Percentiles rank a stretch among this genome's conserved stretches.
phyloP scores from a whole-genome alignment of 2,797 vertebrate genomes.

The Eospalax fontanierii region DNA sequence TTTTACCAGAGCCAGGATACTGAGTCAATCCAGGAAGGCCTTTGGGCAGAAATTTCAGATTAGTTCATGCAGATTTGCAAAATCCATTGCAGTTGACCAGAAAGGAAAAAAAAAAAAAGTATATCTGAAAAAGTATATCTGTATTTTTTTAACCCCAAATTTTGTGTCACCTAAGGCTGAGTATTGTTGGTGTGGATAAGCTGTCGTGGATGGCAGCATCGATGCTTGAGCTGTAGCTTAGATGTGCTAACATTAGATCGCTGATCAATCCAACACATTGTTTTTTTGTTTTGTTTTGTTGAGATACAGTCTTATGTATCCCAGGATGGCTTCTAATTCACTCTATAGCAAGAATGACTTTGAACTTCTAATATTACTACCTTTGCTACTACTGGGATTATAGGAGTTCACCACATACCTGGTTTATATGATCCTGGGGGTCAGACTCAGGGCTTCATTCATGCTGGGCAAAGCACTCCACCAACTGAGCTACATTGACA shows the following conservation, averaged over 20 bases:
- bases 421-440: not conserved
- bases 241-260: not conserved
- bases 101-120: not conserved
- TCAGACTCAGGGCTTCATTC: not conserved
- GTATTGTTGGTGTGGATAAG: not conserved
- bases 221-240: not conserved
- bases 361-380: not conserved
- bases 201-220: not conserved
- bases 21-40: not conserved
- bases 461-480: not conserved
- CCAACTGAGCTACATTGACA: not conserved
- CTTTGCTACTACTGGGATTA: too few species aligned
- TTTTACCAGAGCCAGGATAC: not conserved
- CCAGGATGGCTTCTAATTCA: not conserved
- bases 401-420: not conserved
- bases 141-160: not conserved
- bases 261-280: not conserved
- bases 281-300: not conserved
- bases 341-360: not conserved
- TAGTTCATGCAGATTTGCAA: not conserved
- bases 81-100: not conserved
- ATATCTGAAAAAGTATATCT: not conserved
- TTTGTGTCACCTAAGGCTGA: not conserved
- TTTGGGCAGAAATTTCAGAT: not conserved
- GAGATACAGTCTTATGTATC: not conserved